Percentiles rank a stretch among this genome's conserved stretches.
Conservation (phyloP, 1,140 invertebrate species). For the Neelides sp. region DNA sequence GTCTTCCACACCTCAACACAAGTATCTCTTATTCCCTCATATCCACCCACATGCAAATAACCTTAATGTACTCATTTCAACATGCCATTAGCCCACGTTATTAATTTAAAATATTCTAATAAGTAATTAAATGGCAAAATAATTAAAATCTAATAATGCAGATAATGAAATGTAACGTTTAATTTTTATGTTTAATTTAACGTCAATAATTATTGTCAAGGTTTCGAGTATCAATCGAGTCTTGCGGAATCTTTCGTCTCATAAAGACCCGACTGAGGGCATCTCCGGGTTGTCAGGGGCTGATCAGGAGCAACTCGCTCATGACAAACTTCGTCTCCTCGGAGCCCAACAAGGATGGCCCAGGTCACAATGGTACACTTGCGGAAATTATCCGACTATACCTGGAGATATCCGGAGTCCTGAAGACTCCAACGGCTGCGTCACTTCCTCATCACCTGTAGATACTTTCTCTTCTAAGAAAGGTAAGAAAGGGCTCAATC, state of each 20-base stretch:
- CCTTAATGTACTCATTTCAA: too few species aligned
- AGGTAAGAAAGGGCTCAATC: constrained; percentile 15
- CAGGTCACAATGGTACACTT: constrained; percentile 27
- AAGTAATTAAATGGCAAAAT: background rate
- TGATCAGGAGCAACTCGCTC: constrained; percentile 26
- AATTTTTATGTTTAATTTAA: background rate
- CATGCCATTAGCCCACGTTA: too few species aligned
- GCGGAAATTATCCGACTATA: constrained; percentile 20
- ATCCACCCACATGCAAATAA: too few species aligned
- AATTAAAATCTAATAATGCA: background rate
- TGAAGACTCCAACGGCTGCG: constrained; percentile 28
- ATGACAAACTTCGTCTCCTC: constrained; percentile 31
- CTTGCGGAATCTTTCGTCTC: constrained; percentile 81
- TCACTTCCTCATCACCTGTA: constrained; percentile 27
- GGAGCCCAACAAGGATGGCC: constrained; percentile 25
- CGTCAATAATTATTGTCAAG: constrained; percentile 42
- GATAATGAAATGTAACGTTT: background rate
- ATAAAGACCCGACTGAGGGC: constrained; percentile 52
- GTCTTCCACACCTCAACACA: too few species aligned
- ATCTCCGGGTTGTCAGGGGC: constrained; percentile 8
- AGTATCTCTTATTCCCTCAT: too few species aligned
- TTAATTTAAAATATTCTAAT: too few species aligned
- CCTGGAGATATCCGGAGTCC: constrained; percentile 22
- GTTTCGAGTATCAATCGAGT: constrained; percentile 98
- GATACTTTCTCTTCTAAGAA: constrained; percentile 28